Evolutionary conservation across 2,888 invertebrate species (phyloP).

Genomic region (Limnephilus marmoratus): DNA sequence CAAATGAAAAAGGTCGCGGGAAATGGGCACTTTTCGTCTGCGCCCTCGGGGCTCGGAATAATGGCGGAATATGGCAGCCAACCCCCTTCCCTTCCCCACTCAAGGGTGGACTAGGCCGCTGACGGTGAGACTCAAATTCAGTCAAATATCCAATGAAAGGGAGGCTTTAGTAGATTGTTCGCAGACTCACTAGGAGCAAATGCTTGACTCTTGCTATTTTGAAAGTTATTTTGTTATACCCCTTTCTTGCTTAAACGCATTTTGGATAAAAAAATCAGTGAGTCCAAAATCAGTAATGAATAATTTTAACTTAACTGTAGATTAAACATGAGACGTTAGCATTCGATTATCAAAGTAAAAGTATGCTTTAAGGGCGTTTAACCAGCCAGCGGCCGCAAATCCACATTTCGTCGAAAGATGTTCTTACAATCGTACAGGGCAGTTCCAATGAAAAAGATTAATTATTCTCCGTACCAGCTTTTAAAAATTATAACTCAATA

Average conservation of each 20-base stretch:
- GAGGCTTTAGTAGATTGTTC: neutral
- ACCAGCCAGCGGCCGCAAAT: too few relatives aligned
- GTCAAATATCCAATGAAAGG: neutral
- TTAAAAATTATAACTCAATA: too few relatives aligned
- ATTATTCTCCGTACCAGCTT: too few relatives aligned
- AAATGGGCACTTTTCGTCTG: slow-evolving; percentile 38
- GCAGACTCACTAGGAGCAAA: neutral
- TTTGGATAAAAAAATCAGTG: neutral
- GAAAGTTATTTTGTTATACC: neutral
- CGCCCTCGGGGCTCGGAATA: slow-evolving; percentile 22
- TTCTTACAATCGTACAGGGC: too few relatives aligned
- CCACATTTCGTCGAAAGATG: too few relatives aligned
- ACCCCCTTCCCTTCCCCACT: neutral
- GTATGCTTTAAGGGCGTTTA: too few relatives aligned
- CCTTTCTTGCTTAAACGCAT: neutral
- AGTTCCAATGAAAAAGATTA: too few relatives aligned
- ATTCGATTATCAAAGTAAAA: neutral
- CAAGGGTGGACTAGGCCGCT: neutral
- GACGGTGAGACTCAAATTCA: neutral
- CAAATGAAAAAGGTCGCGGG: slow-evolving; percentile 39
- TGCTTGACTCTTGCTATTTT: neutral
- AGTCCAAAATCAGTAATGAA: neutral
- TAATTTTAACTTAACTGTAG: neutral
- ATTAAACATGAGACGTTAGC: neutral
- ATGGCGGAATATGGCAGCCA: slow-evolving; percentile 31